These are phyloP conservation scores for Parelbella ahira DNA, from an alignment of 2,888 invertebrate species.

Conservation along the genomic window DNA sequence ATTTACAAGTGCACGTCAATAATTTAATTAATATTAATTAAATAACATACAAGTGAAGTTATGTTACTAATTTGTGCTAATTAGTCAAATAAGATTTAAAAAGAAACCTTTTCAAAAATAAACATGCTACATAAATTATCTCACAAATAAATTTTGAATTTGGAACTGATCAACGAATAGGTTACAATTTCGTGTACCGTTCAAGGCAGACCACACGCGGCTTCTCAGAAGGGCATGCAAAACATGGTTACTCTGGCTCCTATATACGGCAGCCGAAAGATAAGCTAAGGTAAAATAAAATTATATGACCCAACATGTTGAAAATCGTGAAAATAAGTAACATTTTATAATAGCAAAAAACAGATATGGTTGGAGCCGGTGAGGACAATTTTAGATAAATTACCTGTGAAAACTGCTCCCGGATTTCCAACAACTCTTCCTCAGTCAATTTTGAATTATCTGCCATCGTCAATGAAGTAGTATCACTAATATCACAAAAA, in stretches of 20 bases:
- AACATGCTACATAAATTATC: no score
- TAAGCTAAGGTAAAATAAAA: no score
- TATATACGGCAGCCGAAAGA: no score
- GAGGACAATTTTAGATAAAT: conserved; percentile 41
- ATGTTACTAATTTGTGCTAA: no score
- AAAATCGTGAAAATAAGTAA: background rate
- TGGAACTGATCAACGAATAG: background rate
- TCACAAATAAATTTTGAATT: no score
- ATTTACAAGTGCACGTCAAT: no score
- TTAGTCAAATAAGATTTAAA: no score
- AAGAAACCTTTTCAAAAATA: no score
- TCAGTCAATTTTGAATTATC: conserved; percentile 81
- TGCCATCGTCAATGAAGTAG: conserved; percentile 66
- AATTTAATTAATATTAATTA: no score
- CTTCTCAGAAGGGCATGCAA: background rate
- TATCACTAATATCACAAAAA: conserved; percentile 65
- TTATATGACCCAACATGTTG: no score
- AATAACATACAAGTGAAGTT: no score
- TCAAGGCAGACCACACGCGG: conserved; percentile 23
- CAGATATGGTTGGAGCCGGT: conserved; percentile 9
- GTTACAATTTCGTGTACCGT: conserved; percentile 17
- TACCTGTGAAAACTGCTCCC: conserved; percentile 88
- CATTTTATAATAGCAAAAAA: no score
- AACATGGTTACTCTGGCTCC: background rate
- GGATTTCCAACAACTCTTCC: conserved; percentile 87